Evolutionary conservation across 2,797 vertebrate species (phyloP).

Genomic region (Echiichthys vipera): DNA sequence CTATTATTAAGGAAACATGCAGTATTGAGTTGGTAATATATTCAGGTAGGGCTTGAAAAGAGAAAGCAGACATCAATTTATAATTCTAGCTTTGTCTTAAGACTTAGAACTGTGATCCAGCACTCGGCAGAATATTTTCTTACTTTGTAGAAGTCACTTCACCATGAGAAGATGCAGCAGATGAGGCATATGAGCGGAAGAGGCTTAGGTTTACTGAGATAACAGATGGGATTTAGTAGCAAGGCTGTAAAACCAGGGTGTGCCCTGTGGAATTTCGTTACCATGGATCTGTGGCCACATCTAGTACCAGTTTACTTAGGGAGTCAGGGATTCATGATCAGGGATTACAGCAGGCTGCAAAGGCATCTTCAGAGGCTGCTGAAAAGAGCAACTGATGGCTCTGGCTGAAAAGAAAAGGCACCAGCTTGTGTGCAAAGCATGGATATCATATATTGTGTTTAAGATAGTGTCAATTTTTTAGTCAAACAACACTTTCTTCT

Average conservation of each 20-base stretch:
- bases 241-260: conserved; percentile 53
- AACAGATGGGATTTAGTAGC: conserved; percentile 68
- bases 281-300: conserved; percentile 72
- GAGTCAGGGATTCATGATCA: conserved; percentile 71
- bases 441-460: conserved; percentile 32
- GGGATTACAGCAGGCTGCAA: conserved; percentile 63
- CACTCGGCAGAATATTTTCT: conserved; percentile 46
- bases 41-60: background rate
- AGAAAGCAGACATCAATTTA: conserved; percentile 22
- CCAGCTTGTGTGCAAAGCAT: conserved; percentile 45
- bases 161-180: conserved; percentile 56
- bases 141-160: conserved; percentile 44
- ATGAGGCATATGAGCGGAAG: conserved; percentile 60
- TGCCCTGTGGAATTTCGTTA: conserved; percentile 64
- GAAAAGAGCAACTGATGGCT: conserved; percentile 49
- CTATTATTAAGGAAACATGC: background rate
- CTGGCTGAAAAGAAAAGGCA: conserved; percentile 45
- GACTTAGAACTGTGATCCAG: conserved; percentile 22
- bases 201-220: conserved; percentile 68
- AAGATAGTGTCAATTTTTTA: conserved; percentile 23
- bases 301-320: conserved; percentile 72
- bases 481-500: conserved; percentile 29
- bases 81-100: conserved; percentile 37
- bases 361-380: conserved; percentile 48
- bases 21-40: conserved; percentile 2